Evolutionary conservation across 2,888 invertebrate species (phyloP), one percentile per base, ranked within the genome.

Genomic region (Nomada lathburiana): DNA sequence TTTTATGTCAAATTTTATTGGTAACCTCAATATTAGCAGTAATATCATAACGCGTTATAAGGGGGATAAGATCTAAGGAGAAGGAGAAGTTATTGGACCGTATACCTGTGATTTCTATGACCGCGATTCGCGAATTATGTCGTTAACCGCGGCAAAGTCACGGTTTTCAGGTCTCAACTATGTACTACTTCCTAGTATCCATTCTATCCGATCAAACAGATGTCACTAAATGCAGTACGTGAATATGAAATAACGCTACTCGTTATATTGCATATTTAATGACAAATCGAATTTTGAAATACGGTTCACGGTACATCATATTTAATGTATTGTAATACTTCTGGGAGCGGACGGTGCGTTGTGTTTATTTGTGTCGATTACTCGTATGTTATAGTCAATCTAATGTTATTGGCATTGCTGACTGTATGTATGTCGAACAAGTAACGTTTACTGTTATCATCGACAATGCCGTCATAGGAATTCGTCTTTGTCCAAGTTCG

Each of bases 61-160:
- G 42, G 3, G 10, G 16, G 16, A 26, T 11, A 47, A 44, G 26
- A n/a, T 42, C 23, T 64, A 50, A 42, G 47, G 44, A 26, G 65
- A 52, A 73, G 52, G 64, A 42, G 16, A 53, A 23, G 44, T 67
- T 55, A 29, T 5, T 23, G 52, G 20, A 62, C 11, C n/a, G 20
- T 55, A 63, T 16, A 13, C n/a, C 36, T 20, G 47, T 42, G 55
- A 78, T 82, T 82, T 83, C 69, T 75, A 75, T 55, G 68, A 50
- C 55, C 78, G 64, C 63, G 75, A 75, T 83, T 82, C 78, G 23
- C 72, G 60, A 68, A 65, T 78, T 82, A 68, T n/a, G 26, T 64
- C 26, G 36, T 55, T 59, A 59, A 50, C 26, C 23, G 59, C 23
- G n/a, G 57, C 63, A 82, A 82, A 71, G 78, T 83, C 78, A 83